phyloP scores from a whole-genome alignment of 2,113 vertebrate species.

The Cyprinodon tularosa region DNA sequence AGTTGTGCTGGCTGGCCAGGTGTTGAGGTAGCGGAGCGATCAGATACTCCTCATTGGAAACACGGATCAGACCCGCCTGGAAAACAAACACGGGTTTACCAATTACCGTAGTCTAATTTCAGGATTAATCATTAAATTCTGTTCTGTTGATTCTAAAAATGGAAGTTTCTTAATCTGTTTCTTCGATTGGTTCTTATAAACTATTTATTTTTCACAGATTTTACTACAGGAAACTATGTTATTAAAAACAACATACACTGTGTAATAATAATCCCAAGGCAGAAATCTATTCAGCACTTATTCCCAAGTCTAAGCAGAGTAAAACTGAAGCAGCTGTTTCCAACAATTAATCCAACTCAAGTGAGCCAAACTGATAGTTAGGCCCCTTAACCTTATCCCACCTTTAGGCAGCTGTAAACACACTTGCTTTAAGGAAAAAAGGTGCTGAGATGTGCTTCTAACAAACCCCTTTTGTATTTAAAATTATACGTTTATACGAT shows the following conservation, averaged over 20 bases:
- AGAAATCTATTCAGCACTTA: neutral
- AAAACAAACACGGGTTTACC: constrained; percentile 63
- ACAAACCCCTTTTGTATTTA: too few species aligned
- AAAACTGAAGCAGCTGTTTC: constrained; percentile 20
- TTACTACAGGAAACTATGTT: neutral
- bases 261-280: neutral
- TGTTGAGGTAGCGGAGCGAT: constrained; percentile 90
- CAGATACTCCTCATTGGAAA: constrained; percentile 88
- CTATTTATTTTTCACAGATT: neutral
- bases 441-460: too few species aligned
- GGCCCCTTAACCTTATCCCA: constrained; percentile 6
- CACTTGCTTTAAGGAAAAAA: constrained; percentile 9
- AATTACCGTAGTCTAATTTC: neutral
- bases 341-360: neutral
- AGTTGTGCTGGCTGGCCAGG: constrained; percentile 89
- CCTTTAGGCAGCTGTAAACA: constrained; percentile 49
- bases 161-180: too few species aligned
- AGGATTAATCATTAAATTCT: neutral
- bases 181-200: neutral
- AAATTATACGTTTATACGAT: too few species aligned
- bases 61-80: constrained; percentile 93
- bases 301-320: neutral
- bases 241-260: neutral
- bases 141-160: neutral
- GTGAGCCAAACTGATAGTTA: constrained; percentile 16